These are phyloP conservation scores for Lysandra bellargus DNA, from an alignment of 2,888 invertebrate species.

Conservation along the genomic window DNA sequence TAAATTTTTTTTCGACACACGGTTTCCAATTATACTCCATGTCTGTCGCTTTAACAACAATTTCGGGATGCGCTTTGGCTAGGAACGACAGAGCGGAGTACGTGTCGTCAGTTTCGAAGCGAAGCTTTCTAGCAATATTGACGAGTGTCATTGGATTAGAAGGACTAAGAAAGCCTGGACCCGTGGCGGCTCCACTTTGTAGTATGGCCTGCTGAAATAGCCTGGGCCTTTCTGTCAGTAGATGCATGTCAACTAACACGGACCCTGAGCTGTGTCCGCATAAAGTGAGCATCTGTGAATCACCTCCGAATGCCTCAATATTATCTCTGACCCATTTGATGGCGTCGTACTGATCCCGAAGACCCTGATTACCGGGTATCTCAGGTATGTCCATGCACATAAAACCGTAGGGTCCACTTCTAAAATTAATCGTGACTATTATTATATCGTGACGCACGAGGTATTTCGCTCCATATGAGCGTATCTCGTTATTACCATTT, in stretches of 20 bases:
- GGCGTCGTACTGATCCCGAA: not conserved
- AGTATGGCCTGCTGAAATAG: not conserved
- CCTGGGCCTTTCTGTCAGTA: not conserved
- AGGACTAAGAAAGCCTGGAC: not conserved
- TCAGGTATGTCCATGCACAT: not conserved
- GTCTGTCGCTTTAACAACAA: not conserved
- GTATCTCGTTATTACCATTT: not conserved
- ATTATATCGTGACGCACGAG: not conserved
- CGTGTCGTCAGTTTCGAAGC: not conserved
- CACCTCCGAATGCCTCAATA: not conserved
- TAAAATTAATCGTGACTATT: not conserved
- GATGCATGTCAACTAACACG: not conserved
- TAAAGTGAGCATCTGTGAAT: not conserved
- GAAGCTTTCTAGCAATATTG: not conserved
- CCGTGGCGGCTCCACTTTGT: not conserved
- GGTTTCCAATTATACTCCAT: not conserved
- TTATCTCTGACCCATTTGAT: not conserved
- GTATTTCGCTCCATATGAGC: not conserved
- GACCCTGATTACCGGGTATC: not conserved
- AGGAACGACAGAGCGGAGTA: not conserved
- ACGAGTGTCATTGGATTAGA: not conserved
- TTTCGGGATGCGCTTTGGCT: not conserved
- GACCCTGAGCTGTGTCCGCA: not conserved
- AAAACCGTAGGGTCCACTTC: not conserved
- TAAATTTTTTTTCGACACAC: not conserved